phyloP scores from a whole-genome alignment of 2,888 invertebrate species.

The Phortica magna region DNA sequence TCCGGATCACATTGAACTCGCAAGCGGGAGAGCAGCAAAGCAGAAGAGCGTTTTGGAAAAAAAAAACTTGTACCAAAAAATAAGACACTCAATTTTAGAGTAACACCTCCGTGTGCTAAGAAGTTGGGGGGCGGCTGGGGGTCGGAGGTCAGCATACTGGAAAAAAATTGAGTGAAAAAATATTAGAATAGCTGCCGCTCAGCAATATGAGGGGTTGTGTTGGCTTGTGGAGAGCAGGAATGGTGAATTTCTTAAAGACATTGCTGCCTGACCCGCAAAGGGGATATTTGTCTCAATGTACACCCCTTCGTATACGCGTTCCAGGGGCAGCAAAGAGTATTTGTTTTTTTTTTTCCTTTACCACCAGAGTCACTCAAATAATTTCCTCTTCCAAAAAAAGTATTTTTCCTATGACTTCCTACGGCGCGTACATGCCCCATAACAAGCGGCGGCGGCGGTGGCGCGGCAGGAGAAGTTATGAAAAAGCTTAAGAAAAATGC shows the following conservation, averaged over 20 bases:
- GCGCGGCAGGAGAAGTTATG: not conserved
- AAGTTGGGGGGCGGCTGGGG: too few species aligned
- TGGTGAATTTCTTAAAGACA: constrained; percentile 25
- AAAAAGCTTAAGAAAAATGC: not conserved
- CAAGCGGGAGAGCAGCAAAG: not conserved
- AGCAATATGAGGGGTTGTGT: not conserved
- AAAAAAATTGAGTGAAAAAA: constrained; percentile 36
- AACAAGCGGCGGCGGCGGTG: not conserved
- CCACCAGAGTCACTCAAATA: not conserved
- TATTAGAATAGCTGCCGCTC: not conserved
- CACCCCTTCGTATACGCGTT: not conserved
- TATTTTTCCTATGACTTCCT: not conserved
- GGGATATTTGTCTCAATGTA: not conserved
- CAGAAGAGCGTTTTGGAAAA: not conserved
- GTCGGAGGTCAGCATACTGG: not conserved
- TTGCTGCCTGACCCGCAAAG: not conserved
- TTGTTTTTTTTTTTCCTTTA: not conserved
- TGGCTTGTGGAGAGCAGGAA: not conserved
- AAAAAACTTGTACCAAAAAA: constrained; percentile 46
- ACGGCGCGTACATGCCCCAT: not conserved
- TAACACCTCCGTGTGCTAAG: constrained; percentile 56
- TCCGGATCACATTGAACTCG: not conserved
- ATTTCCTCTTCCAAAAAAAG: not conserved
- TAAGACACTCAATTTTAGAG: constrained; percentile 65
- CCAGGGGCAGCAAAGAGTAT: not conserved